Evolutionary conservation across 2,797 vertebrate species (phyloP), one percentile per base, ranked within the genome.

Genomic region (Lates japonicus): DNA sequence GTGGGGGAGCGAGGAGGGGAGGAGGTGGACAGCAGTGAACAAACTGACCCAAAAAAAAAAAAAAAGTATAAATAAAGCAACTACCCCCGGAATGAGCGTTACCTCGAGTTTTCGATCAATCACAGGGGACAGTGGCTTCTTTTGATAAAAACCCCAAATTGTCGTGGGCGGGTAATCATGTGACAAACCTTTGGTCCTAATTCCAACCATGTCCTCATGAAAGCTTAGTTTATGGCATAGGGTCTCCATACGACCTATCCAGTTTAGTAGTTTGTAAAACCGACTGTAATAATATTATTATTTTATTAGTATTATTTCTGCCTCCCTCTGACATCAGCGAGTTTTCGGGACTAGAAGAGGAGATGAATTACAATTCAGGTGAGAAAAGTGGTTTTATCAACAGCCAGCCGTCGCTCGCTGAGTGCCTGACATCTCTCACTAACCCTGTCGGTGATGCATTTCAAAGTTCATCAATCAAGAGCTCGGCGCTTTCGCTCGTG

Each of bases 381-480:
- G 97, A 97, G 98, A 99, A 96, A 96, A 98, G 97, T 94, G 98
- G 98, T 96, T 99, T 99, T 94, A 99, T 99, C 97, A 99, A 99
- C 97, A 99, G 98, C 96, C 98, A 97, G 96, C 98, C 98, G 96
- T 99, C 98, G 96, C 98, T 99, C 94, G 98, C 98, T 95, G 98
- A 99, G 97, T 99, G 98, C 96, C 97, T 99, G 97, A 98, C 98
- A 97, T 98, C 97, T 96, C 97, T 99, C 95, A 95, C 97, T 85
- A 88, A 87, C 97, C 97, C 97, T 97, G 97, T 97, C 96, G 97
- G 96, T 97, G 98, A 98, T 97, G 98, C 98, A 95, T 99, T 99
- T 99, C 97, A 97, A 96, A 98, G 97, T 98, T 97, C 98, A 98
- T 99, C 98, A 98, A 98, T 99, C 97, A 99, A 98, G 97, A 97